phyloP scores from a whole-genome alignment of 2,113 vertebrate genomes.

The Sinosuthora webbiana region DNA sequence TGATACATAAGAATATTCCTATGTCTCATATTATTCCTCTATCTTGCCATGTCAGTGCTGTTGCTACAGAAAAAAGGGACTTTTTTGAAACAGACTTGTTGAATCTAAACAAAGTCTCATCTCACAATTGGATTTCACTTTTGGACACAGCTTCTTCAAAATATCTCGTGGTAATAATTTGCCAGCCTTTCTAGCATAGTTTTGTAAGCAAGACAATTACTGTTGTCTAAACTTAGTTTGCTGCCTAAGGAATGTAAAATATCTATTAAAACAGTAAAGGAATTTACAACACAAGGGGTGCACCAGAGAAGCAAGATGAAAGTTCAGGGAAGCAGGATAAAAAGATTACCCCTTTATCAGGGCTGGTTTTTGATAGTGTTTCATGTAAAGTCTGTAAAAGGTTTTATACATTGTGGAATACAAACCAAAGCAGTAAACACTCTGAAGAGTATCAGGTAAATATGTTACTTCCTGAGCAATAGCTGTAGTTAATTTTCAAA shows the following conservation, averaged over 20 bases:
- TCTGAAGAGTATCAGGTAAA: neutral
- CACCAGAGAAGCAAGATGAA: neutral
- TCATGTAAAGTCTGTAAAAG: conserved; percentile 29
- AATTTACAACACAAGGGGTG: neutral
- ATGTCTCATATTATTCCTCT: neutral
- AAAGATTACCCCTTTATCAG: neutral
- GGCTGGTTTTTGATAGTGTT: conserved; percentile 3
- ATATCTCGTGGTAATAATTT: neutral
- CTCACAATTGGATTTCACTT: neutral
- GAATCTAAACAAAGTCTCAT: neutral
- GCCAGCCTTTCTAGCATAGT: neutral
- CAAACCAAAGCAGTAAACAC: neutral
- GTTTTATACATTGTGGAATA: neutral
- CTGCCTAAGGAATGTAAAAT: conserved; percentile 14
- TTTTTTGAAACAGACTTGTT: neutral
- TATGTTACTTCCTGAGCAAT: neutral
- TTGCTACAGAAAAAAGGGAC: neutral
- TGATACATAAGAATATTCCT: neutral
- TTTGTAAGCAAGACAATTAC: neutral
- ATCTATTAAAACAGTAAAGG: neutral
- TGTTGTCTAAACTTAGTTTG: neutral
- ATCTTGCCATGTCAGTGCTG: neutral
- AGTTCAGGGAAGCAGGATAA: conserved; percentile 23
- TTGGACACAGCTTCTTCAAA: neutral
- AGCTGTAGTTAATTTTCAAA: conserved; percentile 47